Percentiles rank a stretch among this genome's conserved stretches.
phyloP scores from a whole-genome alignment of 2,888 invertebrate species.

The Hypena proboscidalis region DNA sequence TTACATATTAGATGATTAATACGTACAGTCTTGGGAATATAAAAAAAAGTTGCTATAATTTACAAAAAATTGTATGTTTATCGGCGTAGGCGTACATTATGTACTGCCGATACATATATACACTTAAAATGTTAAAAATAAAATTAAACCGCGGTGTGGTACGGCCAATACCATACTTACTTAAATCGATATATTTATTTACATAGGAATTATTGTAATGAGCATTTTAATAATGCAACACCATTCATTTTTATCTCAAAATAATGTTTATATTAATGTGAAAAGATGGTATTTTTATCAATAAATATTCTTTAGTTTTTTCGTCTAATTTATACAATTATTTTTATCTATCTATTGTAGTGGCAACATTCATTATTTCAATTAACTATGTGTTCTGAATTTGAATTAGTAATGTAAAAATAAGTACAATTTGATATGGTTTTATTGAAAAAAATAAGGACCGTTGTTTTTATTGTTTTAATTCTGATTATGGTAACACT shows the following conservation, averaged over 20 bases:
- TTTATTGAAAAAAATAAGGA: neutral
- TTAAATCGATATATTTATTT: constrained; percentile 63
- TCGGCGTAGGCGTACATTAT: constrained; percentile 34
- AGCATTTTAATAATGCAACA: constrained; percentile 43
- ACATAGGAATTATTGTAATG: constrained; percentile 74
- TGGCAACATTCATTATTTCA: constrained; percentile 63
- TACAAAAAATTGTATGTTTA: constrained; percentile 66
- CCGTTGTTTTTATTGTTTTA: neutral
- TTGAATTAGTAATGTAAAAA: constrained; percentile 33
- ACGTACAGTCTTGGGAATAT: constrained; percentile 82
- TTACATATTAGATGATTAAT: constrained; percentile 82
- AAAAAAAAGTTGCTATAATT: constrained; percentile 74
- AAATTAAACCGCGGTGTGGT: constrained; percentile 46
- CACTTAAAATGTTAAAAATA: constrained; percentile 47
- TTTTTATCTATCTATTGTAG: constrained; percentile 73
- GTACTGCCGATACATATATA: constrained; percentile 54
- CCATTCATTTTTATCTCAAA: constrained; percentile 32
- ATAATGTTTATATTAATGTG: constrained; percentile 38
- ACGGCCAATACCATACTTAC: constrained; percentile 42
- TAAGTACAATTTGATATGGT: neutral
- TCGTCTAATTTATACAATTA: constrained; percentile 73
- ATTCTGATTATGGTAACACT: constrained; percentile 1
- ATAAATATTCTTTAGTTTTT: constrained; percentile 48
- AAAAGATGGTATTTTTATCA: constrained; percentile 41
- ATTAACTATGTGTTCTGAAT: constrained; percentile 22